Base-by-base conservation (phyloP, 2,888 invertebrate genomes). In the Clitarchus hookeri region DNA sequence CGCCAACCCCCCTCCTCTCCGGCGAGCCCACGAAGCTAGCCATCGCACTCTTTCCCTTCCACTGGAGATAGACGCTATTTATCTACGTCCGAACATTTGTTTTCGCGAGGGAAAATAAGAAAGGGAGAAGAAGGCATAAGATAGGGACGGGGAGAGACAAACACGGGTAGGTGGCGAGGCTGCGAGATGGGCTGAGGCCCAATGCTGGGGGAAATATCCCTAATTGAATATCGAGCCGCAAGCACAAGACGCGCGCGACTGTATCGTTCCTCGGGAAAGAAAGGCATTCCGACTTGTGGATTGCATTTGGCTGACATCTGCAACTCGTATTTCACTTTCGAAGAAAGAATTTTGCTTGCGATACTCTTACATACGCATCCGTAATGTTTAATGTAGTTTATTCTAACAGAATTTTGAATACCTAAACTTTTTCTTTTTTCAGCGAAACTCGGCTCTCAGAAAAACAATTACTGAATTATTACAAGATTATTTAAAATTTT, bases 51-150 rank as follows among this genome's bases (percentile, higher is more conserved):
- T 36, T 26, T 16, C 6, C 44, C 65, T 65, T 65, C 65, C 65
- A n/a, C 65, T 65, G 44, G 78, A 84, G 86, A 85, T 84, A 86
- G 84, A 36, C 80, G 80, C 84, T 86, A 86, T 86, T 86, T 84
- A 84, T 86, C 86, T 80, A 84, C 86, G 86, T 86, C 86, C 84
- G 36, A 86, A 84, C 84, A 80, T 86, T 86, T 84, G 84, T 86
- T 86, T 86, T 86, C 86, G 80, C 79, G 80, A 84, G 54, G 53
- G 78, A 79, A 84, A 86, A 82, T 36, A 53, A 36, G 27, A 53
- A 83, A 27, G 54, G 25, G 19, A n/a, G 36, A 82, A 27, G 82
- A 82, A 82, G 26, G 82, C 12, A 82, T 44, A 82, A 36, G 80
- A 78, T 80, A 84, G 84, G 48, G 53, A 23, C n/a, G 83, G 77